These are phyloP conservation scores for Sebastes fasciatus DNA, from an alignment of 2,113 vertebrate genomes.

Conservation along the genomic window DNA sequence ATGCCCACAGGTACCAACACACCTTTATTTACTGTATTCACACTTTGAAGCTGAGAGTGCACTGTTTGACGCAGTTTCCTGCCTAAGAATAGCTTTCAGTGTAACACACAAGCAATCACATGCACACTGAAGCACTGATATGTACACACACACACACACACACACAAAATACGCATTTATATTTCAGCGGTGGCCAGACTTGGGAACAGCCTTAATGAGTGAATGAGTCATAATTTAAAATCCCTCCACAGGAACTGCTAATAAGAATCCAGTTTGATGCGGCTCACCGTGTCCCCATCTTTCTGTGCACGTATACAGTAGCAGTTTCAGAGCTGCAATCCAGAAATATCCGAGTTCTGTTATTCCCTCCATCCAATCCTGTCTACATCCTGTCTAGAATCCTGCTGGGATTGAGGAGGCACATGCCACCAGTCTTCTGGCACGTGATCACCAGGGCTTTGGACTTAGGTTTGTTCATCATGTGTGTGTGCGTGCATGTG, in stretches of 20 bases:
- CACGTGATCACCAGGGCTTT: slow-evolving; percentile 38
- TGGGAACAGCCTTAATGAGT: slow-evolving; percentile 66
- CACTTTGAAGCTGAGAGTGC: slow-evolving; percentile 13
- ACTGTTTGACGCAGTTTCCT: slow-evolving; percentile 16
- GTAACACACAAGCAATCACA: slow-evolving; percentile 13
- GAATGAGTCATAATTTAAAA: slow-evolving; percentile 73
- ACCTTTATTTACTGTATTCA: slow-evolving; percentile 18
- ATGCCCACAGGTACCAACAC: slow-evolving; percentile 23
- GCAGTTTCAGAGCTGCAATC: slow-evolving; percentile 38
- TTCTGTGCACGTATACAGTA: slow-evolving; percentile 24
- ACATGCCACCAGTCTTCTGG: slow-evolving; percentile 49
- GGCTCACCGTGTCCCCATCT: slow-evolving; percentile 31
- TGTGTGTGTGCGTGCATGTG: neutral
- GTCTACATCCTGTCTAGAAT: slow-evolving; percentile 37
- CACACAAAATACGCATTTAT: slow-evolving; percentile 8
- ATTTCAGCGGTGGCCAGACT: slow-evolving; percentile 55
- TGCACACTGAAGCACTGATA: slow-evolving; percentile 31
- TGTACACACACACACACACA: neutral
- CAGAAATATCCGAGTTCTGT: slow-evolving; percentile 55
- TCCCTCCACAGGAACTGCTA: slow-evolving; percentile 51
- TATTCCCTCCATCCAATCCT: slow-evolving; percentile 50
- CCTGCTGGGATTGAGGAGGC: slow-evolving; percentile 48
- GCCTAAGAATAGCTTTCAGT: slow-evolving; percentile 42
- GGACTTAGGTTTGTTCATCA: neutral
- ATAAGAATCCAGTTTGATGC: slow-evolving; percentile 64